A percentile compares a stretch with the other conserved stretches of the same genome.
Evolutionary conservation across 2,113 vertebrate species (phyloP).

Genomic region (Otocyon megalotis): DNA sequence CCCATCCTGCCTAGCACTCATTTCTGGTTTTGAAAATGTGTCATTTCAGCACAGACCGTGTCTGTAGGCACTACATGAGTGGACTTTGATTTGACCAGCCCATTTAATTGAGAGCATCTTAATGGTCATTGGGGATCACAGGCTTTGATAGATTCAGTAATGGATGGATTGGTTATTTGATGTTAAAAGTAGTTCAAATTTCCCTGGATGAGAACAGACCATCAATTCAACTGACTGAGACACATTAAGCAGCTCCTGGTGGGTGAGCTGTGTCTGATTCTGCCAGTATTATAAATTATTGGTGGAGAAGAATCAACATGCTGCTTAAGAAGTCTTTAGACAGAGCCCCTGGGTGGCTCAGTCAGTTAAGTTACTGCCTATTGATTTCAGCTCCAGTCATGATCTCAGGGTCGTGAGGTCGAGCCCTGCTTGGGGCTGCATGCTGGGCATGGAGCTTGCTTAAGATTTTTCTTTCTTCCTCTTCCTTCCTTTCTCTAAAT

Average conservation of each 20-base stretch:
- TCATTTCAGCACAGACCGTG: background rate
- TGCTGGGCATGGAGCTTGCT: background rate
- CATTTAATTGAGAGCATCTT: background rate
- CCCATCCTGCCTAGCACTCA: background rate
- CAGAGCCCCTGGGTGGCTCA: background rate
- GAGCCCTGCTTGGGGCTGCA: background rate
- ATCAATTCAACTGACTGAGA: background rate
- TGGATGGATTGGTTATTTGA: background rate
- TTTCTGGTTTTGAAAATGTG: slow-evolving; percentile 39
- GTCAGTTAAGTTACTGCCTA: background rate
- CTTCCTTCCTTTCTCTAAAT: background rate
- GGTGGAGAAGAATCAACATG: background rate
- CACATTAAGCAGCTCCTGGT: background rate
- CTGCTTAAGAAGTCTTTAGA: background rate
- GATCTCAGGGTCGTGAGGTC: background rate
- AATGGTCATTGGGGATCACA: background rate
- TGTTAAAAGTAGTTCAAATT: background rate
- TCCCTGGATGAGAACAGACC: background rate
- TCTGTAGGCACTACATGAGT: background rate
- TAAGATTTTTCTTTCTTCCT: background rate
- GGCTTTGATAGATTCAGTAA: slow-evolving; percentile 33
- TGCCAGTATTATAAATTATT: slow-evolving; percentile 37
- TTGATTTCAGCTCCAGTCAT: background rate
- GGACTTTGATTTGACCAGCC: background rate
- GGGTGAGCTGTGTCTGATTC: slow-evolving; percentile 11